Percentiles rank a stretch among this genome's conserved stretches.
Evolutionary conservation across 2,797 vertebrate species (phyloP).

Genomic region (Thamnophis elegans): DNA sequence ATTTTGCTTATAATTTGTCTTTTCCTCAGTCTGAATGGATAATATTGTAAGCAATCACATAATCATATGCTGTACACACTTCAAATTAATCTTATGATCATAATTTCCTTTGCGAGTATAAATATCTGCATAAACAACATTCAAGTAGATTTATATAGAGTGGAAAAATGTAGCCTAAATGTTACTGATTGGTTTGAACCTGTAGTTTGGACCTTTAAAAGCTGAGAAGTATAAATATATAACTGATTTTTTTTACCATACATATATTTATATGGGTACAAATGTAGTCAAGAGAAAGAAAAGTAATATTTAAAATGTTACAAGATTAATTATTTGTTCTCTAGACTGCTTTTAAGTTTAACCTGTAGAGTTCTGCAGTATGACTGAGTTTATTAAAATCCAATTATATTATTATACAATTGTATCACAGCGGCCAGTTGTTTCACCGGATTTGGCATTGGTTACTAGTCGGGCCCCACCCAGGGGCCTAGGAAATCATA

Average conservation of each 20-base stretch:
- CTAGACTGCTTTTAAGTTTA: neutral
- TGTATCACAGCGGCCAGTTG: no score
- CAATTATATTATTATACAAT: neutral
- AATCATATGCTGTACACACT: slow-evolving; percentile 19
- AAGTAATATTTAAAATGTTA: neutral
- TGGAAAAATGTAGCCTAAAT: slow-evolving; percentile 22
- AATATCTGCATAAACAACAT: slow-evolving; percentile 20
- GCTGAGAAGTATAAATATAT: neutral
- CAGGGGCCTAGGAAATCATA: no score
- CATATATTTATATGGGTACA: neutral
- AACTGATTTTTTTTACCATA: neutral
- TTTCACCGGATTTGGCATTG: no score
- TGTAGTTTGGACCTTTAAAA: neutral
- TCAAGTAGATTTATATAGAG: neutral
- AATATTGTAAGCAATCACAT: slow-evolving; percentile 22
- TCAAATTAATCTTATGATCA: slow-evolving; percentile 14
- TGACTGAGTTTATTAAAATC: neutral
- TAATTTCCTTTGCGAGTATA: slow-evolving; percentile 41
- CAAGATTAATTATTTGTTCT: neutral
- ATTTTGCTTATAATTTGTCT: slow-evolving; percentile 23
- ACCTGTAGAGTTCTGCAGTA: neutral
- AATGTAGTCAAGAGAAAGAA: neutral
- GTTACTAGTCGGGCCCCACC: no score
- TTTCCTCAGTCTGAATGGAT: slow-evolving; percentile 29
- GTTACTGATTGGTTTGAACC: slow-evolving; percentile 15